phyloP scores from a whole-genome alignment of 2,888 invertebrate species.

The Koerneria pararmatus region DNA sequence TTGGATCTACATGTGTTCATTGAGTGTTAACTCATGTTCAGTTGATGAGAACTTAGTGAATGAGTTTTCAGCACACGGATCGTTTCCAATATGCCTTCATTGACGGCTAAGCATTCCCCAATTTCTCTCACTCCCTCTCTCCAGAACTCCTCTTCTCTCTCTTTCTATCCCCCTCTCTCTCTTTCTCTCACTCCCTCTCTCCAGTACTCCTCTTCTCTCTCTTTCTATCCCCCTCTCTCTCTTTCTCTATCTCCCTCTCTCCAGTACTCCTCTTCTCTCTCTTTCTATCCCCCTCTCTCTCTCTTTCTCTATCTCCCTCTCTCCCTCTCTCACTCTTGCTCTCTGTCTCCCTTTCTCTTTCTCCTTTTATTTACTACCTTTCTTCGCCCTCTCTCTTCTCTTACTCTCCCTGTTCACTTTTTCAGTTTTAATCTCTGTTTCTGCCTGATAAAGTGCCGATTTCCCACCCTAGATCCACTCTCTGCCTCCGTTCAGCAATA shows the following conservation, averaged over 20 bases:
- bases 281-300: neutral
- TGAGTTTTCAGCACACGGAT: neutral
- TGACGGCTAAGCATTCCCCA: neutral
- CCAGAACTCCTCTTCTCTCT: neutral
- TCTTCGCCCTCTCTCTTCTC: neutral
- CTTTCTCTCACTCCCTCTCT: neutral
- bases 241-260: neutral
- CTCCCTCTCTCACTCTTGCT: neutral
- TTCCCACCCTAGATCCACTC: too few relatives aligned
- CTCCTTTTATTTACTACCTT: conserved; percentile 8
- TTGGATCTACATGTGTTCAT: neutral
- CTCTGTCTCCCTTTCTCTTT: conserved; percentile 4
- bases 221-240: neutral
- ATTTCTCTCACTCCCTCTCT: conserved; percentile 1
- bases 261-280: neutral
- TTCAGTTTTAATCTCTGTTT: neutral
- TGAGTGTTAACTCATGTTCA: neutral
- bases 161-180: conserved; percentile 4
- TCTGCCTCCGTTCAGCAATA: neutral
- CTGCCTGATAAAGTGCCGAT: too few relatives aligned
- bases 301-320: neutral
- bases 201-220: neutral
- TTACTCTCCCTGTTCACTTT: neutral
- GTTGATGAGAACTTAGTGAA: neutral
- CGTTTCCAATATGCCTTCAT: neutral